These are phyloP conservation scores for Metacarcinus magister DNA, from an alignment of 2,888 invertebrate species.

Conservation along the genomic window DNA sequence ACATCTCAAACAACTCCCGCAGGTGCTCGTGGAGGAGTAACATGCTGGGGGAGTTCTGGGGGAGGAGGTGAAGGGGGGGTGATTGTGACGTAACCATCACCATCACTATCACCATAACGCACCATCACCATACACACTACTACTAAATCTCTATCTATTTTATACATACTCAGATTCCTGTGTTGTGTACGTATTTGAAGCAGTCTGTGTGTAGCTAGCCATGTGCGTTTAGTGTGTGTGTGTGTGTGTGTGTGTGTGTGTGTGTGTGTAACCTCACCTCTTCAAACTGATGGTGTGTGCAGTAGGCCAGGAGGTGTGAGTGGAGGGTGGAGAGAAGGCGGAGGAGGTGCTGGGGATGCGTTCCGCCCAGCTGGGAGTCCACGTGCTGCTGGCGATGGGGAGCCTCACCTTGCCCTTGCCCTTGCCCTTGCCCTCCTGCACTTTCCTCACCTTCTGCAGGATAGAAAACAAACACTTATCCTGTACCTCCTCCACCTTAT, in stretches of 20 bases:
- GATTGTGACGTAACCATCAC: background rate
- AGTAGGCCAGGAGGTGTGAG: conserved; percentile 87
- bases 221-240: background rate
- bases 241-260: background rate
- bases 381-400: conserved; percentile 67
- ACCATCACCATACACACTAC: too few species aligned
- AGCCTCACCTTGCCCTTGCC: background rate
- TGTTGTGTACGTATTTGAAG: too few species aligned
- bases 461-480: background rate
- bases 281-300: conserved; percentile 83
- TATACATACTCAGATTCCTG: too few species aligned
- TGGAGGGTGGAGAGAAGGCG: conserved; percentile 87
- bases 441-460: background rate
- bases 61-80: background rate
- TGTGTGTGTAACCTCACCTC: conserved; percentile 69
- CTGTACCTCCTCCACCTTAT: background rate
- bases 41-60: conserved; percentile 85
- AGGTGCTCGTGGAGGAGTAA: conserved; percentile 84
- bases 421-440: background rate
- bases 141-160: too few species aligned
- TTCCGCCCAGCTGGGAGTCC: conserved; percentile 75
- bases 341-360: conserved; percentile 85
- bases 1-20: conserved; percentile 78
- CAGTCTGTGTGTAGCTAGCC: too few species aligned
- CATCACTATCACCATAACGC: too few species aligned